phyloP scores from a whole-genome alignment of 2,113 vertebrate species.

The Oryzias melastigma region DNA sequence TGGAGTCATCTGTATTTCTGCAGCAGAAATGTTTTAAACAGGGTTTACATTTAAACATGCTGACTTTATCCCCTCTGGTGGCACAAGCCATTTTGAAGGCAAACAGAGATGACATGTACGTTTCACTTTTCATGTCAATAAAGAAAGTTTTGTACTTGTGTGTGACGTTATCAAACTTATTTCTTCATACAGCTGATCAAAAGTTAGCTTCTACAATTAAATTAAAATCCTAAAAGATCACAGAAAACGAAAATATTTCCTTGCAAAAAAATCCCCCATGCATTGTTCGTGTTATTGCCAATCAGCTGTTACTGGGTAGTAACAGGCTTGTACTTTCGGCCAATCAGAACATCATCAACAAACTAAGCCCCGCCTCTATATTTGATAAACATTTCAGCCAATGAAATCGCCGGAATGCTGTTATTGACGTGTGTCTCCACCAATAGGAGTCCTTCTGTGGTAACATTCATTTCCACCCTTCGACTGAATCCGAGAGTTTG shows the following conservation, averaged over 20 bases:
- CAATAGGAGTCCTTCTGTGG: constrained; percentile 63
- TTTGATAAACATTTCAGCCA: constrained; percentile 39
- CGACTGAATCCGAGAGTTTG: constrained; percentile 75
- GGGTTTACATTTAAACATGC: constrained; percentile 43
- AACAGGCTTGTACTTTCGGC: constrained; percentile 65
- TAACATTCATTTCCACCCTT: constrained; percentile 63
- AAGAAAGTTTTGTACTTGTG: constrained; percentile 85
- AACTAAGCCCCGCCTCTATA: constrained; percentile 41
- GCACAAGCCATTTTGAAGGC: constrained; percentile 76
- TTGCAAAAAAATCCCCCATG: constrained; percentile 16
- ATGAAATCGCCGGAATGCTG: constrained; percentile 23
- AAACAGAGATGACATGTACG: constrained; percentile 79
- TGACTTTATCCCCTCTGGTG: constrained; percentile 32
- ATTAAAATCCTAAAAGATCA: no score
- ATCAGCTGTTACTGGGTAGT: constrained; percentile 71
- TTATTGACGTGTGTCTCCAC: constrained; percentile 47
- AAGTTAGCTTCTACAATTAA: background rate
- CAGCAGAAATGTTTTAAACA: constrained; percentile 22
- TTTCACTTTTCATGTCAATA: constrained; percentile 95
- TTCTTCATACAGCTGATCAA: background rate
- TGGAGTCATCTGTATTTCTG: constrained; percentile 8
- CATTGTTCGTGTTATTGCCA: constrained; percentile 71
- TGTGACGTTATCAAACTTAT: background rate
- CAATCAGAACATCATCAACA: constrained; percentile 73
- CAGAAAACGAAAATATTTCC: background rate